Base-by-base conservation (phyloP, 1,140 invertebrate genomes). In the Ostrea edulis region DNA sequence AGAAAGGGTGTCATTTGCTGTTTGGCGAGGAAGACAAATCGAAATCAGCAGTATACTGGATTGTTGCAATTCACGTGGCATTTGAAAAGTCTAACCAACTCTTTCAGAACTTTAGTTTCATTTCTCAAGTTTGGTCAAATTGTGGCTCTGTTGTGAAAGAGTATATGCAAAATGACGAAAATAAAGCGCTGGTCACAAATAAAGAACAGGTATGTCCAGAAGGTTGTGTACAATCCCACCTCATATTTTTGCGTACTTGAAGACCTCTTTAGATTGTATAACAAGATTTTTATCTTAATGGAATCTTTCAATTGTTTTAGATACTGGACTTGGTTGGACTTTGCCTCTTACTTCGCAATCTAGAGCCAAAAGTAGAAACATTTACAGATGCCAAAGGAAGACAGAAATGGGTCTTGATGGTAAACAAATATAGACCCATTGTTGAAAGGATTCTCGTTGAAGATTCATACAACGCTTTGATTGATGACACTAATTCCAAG, bases 271-370 rank as follows among this genome's bases (percentile, higher is more conserved):
- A 58, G 55, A 58, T 58, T 58, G 55, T 58, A 58, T 58, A 17
- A 58, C 4, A 58, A 20, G 0, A 58, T 58, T 58, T 14, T 4
- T 58, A 14, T 58, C 55, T 58, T 14, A 58, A 44, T 44, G 35
- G 35, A 44, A 44, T 44, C 35, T 2, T 44, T 44, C 5, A 44
- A 44, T 2, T 0, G 17, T 81, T 84, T 90, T 68, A 92, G 91
- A 89, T 87, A 71, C 25, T 91, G 14, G 91, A 92, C 87, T 82
- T 92, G 9, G 52, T 86, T 29, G 89, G 84, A 35, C 35, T 91
- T 14, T n/a, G 44, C 25, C 58, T 88, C 12, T 44, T 90, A 12
- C 55, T 92, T 20, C 82, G 90, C 25, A 84, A 86, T n/a, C 25
- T 92, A 14, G 86, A 87, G 51, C 87, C 88, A 68, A 29, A 20